A percentile compares a stretch with the other conserved stretches of the same genome.
These are phyloP conservation scores for Cabera pusaria DNA, from an alignment of 2,888 invertebrate genomes.

Conservation along the genomic window DNA sequence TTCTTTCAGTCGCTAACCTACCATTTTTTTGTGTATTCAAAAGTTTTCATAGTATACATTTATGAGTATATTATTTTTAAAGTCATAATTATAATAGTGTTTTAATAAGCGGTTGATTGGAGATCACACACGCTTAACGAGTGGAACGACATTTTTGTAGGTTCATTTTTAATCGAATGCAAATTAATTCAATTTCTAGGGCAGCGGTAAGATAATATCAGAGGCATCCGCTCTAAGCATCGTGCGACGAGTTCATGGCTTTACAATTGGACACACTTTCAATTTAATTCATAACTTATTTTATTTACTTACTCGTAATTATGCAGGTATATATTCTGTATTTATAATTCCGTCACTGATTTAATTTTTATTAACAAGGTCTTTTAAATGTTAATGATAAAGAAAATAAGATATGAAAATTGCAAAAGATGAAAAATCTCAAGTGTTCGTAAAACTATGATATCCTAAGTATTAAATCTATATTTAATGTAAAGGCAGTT, in stretches of 20 bases:
- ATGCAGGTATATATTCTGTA: no score
- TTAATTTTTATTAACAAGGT: no score
- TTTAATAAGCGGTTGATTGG: slow-evolving; percentile 45
- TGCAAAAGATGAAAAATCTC: slow-evolving; percentile 4
- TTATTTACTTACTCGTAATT: no score
- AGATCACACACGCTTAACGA: slow-evolving; percentile 39
- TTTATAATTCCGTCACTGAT: no score
- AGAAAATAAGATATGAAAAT: slow-evolving; percentile 29
- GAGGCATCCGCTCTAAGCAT: slow-evolving; percentile 52
- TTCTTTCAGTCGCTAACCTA: no score
- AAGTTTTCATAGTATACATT: no score
- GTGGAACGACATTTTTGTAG: slow-evolving; percentile 45
- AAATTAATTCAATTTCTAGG: slow-evolving; percentile 65
- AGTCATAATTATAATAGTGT: no score
- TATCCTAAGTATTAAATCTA: slow-evolving; percentile 33
- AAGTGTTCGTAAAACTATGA: slow-evolving; percentile 20
- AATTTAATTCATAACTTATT: no score
- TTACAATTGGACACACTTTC: slow-evolving; percentile 24
- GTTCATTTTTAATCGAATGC: slow-evolving; percentile 54
- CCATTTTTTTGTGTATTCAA: no score
- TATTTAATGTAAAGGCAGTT: slow-evolving; percentile 56
- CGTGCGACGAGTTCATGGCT: slow-evolving; percentile 48
- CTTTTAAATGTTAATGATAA: no score
- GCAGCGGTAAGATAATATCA: slow-evolving; percentile 61
- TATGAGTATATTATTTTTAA: slow-evolving; percentile 40